Percentiles rank a stretch among this genome's conserved stretches.
These are phyloP conservation scores for Sinotaia quadrata DNA, from an alignment of 2,888 invertebrate genomes.

Conservation along the genomic window DNA sequence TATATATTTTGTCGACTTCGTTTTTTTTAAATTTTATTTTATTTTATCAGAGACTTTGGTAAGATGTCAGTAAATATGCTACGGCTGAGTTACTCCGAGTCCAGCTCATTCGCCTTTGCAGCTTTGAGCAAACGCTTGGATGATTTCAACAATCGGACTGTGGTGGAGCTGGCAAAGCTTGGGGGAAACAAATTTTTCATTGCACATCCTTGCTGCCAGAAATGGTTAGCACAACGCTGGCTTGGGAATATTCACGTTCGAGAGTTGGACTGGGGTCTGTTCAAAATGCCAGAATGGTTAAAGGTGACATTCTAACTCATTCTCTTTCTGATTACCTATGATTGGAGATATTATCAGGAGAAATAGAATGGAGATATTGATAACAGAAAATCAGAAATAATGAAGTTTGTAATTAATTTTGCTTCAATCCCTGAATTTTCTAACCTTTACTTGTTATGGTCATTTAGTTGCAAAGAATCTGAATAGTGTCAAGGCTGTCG, in stretches of 20 bases:
- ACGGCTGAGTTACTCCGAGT: conserved; percentile 65
- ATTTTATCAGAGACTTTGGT: conserved; percentile 65
- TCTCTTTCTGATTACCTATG: background rate
- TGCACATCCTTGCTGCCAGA: conserved; percentile 74
- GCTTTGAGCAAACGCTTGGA: conserved; percentile 68
- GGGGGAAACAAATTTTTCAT: conserved; percentile 72
- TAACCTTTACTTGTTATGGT: background rate
- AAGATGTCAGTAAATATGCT: conserved; percentile 68
- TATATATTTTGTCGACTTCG: too few relatives aligned
- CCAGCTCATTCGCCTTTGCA: conserved; percentile 66
- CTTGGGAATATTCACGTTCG: conserved; percentile 69
- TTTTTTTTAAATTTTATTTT: too few relatives aligned
- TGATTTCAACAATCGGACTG: conserved; percentile 70
- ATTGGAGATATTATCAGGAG: background rate
- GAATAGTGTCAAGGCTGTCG: background rate
- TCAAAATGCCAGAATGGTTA: conserved; percentile 66
- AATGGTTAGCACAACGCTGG: conserved; percentile 73
- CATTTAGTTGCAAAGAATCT: too few relatives aligned
- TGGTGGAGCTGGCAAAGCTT: conserved; percentile 71
- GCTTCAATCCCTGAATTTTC: too few relatives aligned
- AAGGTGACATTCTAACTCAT: conserved; percentile 55
- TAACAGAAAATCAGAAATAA: background rate
- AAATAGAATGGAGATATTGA: background rate
- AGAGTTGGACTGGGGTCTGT: conserved; percentile 67
- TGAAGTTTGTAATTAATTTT: too few relatives aligned